These are phyloP conservation scores for Galeruca laticollis DNA, from an alignment of 2,888 invertebrate genomes.

Conservation along the genomic window DNA sequence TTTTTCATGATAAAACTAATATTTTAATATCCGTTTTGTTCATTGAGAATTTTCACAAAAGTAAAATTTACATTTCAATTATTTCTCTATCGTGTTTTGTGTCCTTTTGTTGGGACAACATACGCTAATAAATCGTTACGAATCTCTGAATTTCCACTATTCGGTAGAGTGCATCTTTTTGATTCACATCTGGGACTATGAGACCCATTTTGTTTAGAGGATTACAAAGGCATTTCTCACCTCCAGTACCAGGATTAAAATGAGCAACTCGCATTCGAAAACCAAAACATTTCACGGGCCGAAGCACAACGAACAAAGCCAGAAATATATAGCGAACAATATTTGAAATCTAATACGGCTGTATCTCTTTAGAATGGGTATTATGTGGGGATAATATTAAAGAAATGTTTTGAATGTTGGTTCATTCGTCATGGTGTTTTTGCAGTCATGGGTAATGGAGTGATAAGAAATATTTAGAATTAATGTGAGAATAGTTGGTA, in stretches of 20 bases:
- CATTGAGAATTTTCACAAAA: no score
- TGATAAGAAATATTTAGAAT: neutral
- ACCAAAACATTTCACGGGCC: slow-evolving; percentile 46
- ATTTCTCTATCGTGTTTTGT: neutral
- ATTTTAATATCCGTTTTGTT: no score
- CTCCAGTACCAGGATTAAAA: slow-evolving; percentile 55
- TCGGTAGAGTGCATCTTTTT: slow-evolving; percentile 4
- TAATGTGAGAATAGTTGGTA: neutral
- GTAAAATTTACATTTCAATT: no score
- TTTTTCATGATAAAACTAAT: no score
- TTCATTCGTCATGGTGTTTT: slow-evolving; percentile 6
- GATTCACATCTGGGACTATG: slow-evolving; percentile 10
- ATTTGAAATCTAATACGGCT: slow-evolving; percentile 18
- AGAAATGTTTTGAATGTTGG: slow-evolving; percentile 9
- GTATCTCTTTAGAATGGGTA: slow-evolving; percentile 12
- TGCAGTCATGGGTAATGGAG: slow-evolving; percentile 7
- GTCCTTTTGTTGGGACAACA: neutral
- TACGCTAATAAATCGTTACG: neutral
- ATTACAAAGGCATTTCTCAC: slow-evolving; percentile 54
- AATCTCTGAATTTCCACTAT: slow-evolving; percentile 5
- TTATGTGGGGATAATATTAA: neutral
- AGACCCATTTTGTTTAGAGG: slow-evolving; percentile 45
- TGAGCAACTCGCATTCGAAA: slow-evolving; percentile 50
- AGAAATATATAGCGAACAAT: neutral
- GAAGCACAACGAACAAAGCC: slow-evolving; percentile 15